phyloP scores from a whole-genome alignment of 2,888 invertebrate genomes.

The Strigamia maritima region DNA sequence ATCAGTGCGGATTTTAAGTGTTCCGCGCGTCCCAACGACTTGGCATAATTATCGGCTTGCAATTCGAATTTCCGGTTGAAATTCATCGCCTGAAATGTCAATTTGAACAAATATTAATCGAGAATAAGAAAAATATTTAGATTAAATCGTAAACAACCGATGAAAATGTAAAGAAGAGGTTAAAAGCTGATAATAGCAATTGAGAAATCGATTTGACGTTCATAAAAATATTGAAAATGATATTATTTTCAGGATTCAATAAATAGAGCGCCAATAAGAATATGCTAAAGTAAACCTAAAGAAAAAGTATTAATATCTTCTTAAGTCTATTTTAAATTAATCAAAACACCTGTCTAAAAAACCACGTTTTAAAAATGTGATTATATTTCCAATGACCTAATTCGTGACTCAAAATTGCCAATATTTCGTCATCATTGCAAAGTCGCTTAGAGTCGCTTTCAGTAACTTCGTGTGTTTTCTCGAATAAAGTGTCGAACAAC shows the following conservation, averaged over 20 bases:
- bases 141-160: neutral
- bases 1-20: conserved; percentile 78
- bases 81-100: conserved; percentile 77
- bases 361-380: conserved; percentile 80
- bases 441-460: conserved; percentile 56
- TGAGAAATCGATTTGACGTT: no score
- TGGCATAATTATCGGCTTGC: conserved; percentile 92
- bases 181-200: no score
- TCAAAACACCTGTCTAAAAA: conserved; percentile 69
- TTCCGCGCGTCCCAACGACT: conserved; percentile 67
- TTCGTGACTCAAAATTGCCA: conserved; percentile 94
- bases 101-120: conserved; percentile 57
- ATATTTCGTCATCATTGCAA: conserved; percentile 85
- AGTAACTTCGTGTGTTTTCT: no score
- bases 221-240: no score
- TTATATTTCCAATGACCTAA: conserved; percentile 94
- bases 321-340: conserved; percentile 56
- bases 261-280: no score
- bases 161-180: no score
- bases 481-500: conserved; percentile 89
- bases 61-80: conserved; percentile 89
- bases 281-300: no score
- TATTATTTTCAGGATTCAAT: no score
- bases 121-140: neutral
- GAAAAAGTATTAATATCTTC: conserved; percentile 22